A percentile compares a stretch with the other conserved stretches of the same genome.
These are phyloP conservation scores for Megaleporinus macrocephalus DNA, from an alignment of 2,113 vertebrate genomes.

Conservation along the genomic window DNA sequence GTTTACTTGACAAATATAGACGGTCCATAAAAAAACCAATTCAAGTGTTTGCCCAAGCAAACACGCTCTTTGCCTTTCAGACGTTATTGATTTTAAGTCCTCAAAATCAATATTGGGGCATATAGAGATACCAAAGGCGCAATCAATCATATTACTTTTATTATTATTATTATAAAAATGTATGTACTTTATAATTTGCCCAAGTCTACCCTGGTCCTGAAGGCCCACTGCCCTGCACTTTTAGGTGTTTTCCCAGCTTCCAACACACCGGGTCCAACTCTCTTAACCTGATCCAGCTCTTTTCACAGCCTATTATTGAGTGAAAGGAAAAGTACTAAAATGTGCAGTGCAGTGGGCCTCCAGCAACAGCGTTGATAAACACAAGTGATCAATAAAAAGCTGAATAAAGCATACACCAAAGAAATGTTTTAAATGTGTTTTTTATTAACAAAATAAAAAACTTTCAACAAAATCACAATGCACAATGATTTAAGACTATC, in stretches of 20 bases:
- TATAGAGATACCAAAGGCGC: background rate
- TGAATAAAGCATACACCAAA: slow-evolving; percentile 16
- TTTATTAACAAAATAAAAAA: slow-evolving; percentile 63
- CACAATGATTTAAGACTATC: slow-evolving; percentile 40
- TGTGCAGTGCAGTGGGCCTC: background rate
- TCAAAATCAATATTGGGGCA: slow-evolving; percentile 37
- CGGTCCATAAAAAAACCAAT: slow-evolving; percentile 77
- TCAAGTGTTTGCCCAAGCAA: slow-evolving; percentile 76
- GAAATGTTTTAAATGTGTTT: slow-evolving; percentile 57
- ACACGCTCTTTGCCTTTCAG: slow-evolving; percentile 77
- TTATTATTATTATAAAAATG: no score
- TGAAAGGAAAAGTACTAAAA: no score
- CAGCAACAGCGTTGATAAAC: no score
- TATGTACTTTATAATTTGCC: background rate
- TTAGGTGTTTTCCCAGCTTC: no score
- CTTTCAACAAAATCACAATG: slow-evolving; percentile 53
- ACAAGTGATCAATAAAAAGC: background rate
- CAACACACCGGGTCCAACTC: no score
- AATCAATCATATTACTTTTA: no score
- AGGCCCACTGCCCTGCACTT: background rate
- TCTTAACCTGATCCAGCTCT: no score
- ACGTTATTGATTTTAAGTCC: slow-evolving; percentile 59
- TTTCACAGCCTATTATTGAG: no score
- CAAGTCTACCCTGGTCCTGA: background rate
- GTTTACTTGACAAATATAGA: slow-evolving; percentile 79